Evolutionary conservation across 2,888 invertebrate species (phyloP).

Genomic region (Lamellibrachia columna): DNA sequence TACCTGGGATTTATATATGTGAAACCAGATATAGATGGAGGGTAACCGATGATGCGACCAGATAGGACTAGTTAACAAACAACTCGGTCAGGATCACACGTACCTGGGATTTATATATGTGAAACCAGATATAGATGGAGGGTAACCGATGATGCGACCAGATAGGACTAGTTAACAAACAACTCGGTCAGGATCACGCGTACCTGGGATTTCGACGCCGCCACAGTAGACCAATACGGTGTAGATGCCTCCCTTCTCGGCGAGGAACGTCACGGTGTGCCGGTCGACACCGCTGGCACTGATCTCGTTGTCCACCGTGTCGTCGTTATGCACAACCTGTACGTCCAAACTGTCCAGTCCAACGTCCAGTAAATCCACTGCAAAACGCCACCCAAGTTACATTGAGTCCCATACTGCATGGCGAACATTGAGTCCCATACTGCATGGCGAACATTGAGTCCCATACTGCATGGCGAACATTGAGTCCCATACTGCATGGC

Average conservation of each 20-base stretch:
- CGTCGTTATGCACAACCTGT: slow-evolving; percentile 13
- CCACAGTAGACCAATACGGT: slow-evolving; percentile 93
- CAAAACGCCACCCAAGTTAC: not conserved
- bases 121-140: no score
- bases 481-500: not conserved
- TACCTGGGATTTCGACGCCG: slow-evolving; percentile 82
- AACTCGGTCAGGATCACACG: slow-evolving; percentile 20
- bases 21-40: no score
- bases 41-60: not conserved
- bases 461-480: not conserved
- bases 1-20: no score
- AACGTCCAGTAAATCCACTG: slow-evolving; percentile 28
- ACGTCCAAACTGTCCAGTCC: slow-evolving; percentile 25
- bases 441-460: not conserved
- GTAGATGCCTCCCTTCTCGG: slow-evolving; percentile 71
- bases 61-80: not conserved
- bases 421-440: not conserved
- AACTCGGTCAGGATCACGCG: slow-evolving; percentile 19
- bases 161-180: not conserved
- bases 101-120: slow-evolving; percentile 78
- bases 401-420: not conserved
- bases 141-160: not conserved
- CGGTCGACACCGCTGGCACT: not conserved
- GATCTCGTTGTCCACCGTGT: slow-evolving; percentile 21
- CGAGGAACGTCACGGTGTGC: slow-evolving; percentile 69